Evolutionary conservation across 1,140 invertebrate species (phyloP).

Genomic region (Bursaphelenchus mucronatus): DNA sequence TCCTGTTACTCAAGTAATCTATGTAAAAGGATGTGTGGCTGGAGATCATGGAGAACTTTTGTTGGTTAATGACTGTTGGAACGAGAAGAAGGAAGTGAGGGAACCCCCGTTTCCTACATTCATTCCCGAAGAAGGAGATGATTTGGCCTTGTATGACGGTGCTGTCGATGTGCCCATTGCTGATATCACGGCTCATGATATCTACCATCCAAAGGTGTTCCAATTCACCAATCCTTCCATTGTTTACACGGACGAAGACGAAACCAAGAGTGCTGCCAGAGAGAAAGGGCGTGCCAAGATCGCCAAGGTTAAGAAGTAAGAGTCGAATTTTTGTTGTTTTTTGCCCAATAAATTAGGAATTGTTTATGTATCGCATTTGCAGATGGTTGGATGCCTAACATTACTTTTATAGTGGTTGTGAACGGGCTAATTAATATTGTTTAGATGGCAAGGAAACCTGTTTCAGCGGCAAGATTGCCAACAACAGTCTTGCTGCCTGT

Average conservation of each 20-base stretch:
- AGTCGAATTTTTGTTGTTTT: conserved; percentile 32
- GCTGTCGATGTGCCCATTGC: neutral
- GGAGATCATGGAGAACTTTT: conserved; percentile 50
- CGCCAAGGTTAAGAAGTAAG: conserved; percentile 58
- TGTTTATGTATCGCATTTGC: neutral
- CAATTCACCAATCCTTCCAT: conserved; percentile 50
- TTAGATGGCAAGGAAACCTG: conserved; percentile 15
- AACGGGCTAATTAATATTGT: too few relatives aligned
- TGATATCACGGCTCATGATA: conserved; percentile 35
- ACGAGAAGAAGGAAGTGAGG: conserved; percentile 34
- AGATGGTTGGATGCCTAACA: too few relatives aligned
- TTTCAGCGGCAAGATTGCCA: conserved; percentile 63
- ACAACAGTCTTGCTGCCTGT: conserved; percentile 83
- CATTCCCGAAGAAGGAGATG: conserved; percentile 31
- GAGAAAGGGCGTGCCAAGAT: conserved; percentile 52
- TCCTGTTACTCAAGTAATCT: conserved; percentile 55
- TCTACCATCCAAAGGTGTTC: conserved; percentile 46
- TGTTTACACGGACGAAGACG: conserved; percentile 48
- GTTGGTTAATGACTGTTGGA: conserved; percentile 47
- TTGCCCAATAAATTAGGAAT: conserved; percentile 14
- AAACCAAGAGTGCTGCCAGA: conserved; percentile 40
- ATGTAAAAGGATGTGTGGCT: conserved; percentile 52
- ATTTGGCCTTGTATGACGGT: conserved; percentile 18
- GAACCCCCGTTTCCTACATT: conserved; percentile 55
- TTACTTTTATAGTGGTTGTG: too few relatives aligned